These are phyloP conservation scores for Daphoenositta chrysoptera DNA, from an alignment of 2,113 vertebrate genomes.

Conservation along the genomic window DNA sequence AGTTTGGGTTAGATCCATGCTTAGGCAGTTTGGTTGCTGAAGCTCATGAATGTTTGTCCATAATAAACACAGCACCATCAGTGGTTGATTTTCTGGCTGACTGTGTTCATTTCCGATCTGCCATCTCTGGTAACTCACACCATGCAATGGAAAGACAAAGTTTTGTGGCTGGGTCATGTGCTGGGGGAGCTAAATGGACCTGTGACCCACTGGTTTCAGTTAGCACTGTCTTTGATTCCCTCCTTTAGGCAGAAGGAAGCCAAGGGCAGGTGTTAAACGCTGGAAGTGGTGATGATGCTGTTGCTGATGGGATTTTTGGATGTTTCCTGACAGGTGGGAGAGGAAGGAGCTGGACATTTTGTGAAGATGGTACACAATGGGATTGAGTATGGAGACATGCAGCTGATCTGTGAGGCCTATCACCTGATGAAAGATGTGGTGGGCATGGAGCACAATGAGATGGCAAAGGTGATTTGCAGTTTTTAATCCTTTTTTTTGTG, in stretches of 20 bases:
- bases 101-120: not conserved
- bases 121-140: not conserved
- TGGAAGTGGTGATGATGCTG: not conserved
- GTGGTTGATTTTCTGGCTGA: not conserved
- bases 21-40: not conserved
- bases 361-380: slow-evolving; percentile 99
- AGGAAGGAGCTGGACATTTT: slow-evolving; percentile 93
- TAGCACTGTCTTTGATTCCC: not conserved
- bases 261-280: not conserved
- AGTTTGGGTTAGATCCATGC: not conserved
- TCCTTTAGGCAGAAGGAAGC: not conserved
- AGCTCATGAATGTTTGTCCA: not conserved
- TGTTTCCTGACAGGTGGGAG: slow-evolving; percentile 82
- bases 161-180: not conserved
- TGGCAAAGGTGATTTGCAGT: slow-evolving; percentile 80
- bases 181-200: not conserved
- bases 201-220: not conserved
- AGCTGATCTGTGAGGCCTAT: slow-evolving; percentile 97
- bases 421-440: slow-evolving; percentile 96
- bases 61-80: not conserved
- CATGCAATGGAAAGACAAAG: not conserved
- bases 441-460: slow-evolving; percentile 86
- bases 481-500: not conserved
- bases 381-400: slow-evolving; percentile 99
- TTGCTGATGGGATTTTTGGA: not conserved